Conservation (phyloP, 2,888 invertebrate genomes). For the Pharmacophagus antenor region DNA sequence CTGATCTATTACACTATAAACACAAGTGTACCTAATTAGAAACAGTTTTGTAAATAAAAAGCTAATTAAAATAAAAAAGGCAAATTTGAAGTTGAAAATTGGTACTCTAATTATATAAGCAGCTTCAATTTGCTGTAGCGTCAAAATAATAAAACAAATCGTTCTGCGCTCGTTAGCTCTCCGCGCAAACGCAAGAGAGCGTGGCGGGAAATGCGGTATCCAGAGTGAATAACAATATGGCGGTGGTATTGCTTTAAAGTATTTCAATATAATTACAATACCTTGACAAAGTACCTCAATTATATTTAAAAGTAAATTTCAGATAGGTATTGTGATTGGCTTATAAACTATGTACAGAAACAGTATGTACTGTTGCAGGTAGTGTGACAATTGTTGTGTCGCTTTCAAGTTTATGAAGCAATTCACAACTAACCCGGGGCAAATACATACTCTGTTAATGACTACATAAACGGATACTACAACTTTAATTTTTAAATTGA, state of each 20-base stretch:
- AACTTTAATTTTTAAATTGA: too few relatives aligned
- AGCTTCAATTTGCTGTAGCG: conserved; percentile 44
- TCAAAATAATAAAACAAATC: conserved; percentile 64
- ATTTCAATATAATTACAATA: background rate
- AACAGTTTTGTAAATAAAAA: background rate
- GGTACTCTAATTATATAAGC: conserved; percentile 34
- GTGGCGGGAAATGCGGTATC: conserved; percentile 44
- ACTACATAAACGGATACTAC: too few relatives aligned
- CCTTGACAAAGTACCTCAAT: too few relatives aligned
- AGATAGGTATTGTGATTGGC: too few relatives aligned
- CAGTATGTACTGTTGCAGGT: background rate
- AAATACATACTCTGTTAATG: too few relatives aligned
- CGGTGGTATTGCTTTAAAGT: conserved; percentile 7
- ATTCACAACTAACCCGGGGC: too few relatives aligned
- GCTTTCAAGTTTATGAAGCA: too few relatives aligned
- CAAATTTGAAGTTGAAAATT: conserved; percentile 14
- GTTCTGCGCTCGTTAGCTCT: conserved; percentile 55
- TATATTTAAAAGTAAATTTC: background rate
- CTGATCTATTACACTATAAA: background rate
- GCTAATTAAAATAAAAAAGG: background rate
- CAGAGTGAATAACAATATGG: conserved; percentile 21
- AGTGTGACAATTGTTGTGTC: too few relatives aligned
- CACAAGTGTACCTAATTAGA: background rate
- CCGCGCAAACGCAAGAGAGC: conserved; percentile 60
- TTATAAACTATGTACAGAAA: too few relatives aligned